Percentiles rank a stretch among this genome's conserved stretches.
Conservation (phyloP, 2,797 vertebrate genomes). For the Danio tinwini region DNA sequence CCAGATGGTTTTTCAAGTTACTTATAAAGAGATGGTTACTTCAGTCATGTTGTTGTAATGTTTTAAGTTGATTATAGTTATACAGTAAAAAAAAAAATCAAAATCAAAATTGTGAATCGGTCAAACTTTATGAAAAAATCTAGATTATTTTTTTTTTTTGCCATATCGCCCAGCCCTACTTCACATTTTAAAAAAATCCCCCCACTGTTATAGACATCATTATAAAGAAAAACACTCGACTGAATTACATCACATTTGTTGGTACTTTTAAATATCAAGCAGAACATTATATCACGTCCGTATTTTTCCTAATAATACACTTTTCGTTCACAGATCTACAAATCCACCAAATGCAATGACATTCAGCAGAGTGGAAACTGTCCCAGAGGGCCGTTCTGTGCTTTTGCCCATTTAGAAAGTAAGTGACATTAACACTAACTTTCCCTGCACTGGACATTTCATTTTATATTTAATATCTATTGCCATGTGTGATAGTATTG, state of each 20-base stretch:
- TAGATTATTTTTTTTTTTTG: no score
- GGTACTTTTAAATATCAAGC: neutral
- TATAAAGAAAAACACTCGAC: neutral
- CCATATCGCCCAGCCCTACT: no score
- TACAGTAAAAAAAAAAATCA: no score
- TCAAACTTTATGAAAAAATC: no score
- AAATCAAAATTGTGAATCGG: no score
- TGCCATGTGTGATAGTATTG: neutral
- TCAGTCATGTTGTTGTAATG: no score
- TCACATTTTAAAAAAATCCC: no score
- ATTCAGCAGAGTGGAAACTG: conserved; percentile 99
- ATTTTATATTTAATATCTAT: neutral
- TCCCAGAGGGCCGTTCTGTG: conserved; percentile 97
- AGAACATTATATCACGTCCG: no score
- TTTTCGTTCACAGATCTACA: conserved; percentile 87
- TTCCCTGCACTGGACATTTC: conserved; percentile 12
- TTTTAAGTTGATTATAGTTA: no score
- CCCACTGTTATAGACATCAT: neutral
- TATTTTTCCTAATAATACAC: neutral
- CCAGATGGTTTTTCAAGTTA: no score
- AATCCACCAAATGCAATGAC: conserved; percentile 98
- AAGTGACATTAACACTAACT: conserved; percentile 52
- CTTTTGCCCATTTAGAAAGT: conserved; percentile 98
- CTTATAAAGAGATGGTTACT: no score
- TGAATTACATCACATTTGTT: neutral